Evolutionary conservation across 2,113 vertebrate genomes (phyloP).

Genomic region (Mus musculus): DNA sequence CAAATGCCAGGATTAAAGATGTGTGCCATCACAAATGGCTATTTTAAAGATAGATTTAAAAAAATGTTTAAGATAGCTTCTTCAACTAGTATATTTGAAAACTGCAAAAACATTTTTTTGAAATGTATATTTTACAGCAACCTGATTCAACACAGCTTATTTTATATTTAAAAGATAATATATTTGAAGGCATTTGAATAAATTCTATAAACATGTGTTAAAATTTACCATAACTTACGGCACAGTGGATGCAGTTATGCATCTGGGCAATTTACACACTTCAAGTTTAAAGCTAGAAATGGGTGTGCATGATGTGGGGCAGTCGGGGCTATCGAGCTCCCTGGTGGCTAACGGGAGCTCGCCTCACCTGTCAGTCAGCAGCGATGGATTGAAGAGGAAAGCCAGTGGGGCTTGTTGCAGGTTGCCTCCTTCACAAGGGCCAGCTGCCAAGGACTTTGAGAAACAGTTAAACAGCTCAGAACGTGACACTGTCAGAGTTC

Average conservation of each 20-base stretch:
- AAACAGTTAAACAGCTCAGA: constrained; percentile 74
- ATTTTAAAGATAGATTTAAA: not conserved
- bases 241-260: not conserved
- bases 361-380: constrained; percentile 56
- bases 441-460: constrained; percentile 29
- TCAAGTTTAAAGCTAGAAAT: constrained; percentile 46
- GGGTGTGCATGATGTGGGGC: not conserved
- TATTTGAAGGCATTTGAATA: not conserved
- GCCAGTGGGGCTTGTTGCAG: not conserved
- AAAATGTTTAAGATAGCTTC: constrained; percentile 17
- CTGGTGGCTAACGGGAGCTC: not conserved
- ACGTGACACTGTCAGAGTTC: constrained; percentile 50
- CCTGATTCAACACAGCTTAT: not conserved
- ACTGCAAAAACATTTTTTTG: not conserved
- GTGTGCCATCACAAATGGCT: not conserved
- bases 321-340: not conserved
- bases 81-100: constrained; percentile 53
- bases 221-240: constrained; percentile 23
- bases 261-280: constrained; percentile 3
- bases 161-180: constrained; percentile 3
- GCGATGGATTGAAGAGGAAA: not conserved
- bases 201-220: not conserved
- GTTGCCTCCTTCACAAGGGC: not conserved
- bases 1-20: not conserved
- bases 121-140: not conserved